phyloP scores from a whole-genome alignment of 2,888 invertebrate species.

The Saturnia japonica region DNA sequence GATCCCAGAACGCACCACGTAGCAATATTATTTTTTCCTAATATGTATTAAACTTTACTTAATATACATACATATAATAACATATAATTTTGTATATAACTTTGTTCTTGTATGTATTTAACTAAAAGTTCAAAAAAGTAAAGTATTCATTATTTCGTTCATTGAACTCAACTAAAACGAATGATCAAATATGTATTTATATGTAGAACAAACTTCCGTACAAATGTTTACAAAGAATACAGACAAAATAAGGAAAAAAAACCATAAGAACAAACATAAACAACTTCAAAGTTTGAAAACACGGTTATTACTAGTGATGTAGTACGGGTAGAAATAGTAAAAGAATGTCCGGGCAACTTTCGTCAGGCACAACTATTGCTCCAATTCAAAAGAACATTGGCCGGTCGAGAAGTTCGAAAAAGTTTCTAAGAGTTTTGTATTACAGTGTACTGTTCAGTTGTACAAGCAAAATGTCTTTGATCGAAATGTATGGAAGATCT shows the following conservation, averaged over 20 bases:
- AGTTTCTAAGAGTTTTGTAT: slow-evolving; percentile 24
- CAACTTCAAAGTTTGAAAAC: slow-evolving; percentile 10
- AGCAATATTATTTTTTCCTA: no score
- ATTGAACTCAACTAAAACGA: not conserved
- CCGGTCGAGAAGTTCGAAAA: slow-evolving; percentile 23
- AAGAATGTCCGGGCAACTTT: slow-evolving; percentile 17
- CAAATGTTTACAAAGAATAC: not conserved
- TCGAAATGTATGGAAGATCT: slow-evolving; percentile 21
- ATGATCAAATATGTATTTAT: not conserved
- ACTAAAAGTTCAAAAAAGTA: no score
- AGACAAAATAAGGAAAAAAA: not conserved
- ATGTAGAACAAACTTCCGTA: not conserved
- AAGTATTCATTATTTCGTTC: no score
- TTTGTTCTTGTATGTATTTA: no score
- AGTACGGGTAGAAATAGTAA: slow-evolving; percentile 9
- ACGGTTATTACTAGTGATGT: slow-evolving; percentile 7
- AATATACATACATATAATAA: no score
- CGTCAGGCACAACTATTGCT: slow-evolving; percentile 12
- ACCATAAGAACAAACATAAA: not conserved
- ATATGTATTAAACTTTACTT: no score
- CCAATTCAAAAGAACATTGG: slow-evolving; percentile 23
- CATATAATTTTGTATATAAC: no score
- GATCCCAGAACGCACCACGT: not conserved
- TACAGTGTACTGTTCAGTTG: slow-evolving; percentile 19
- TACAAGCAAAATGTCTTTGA: slow-evolving; percentile 24